Base-by-base conservation (phyloP, 2,797 vertebrate genomes). In the Danio kyathit region DNA sequence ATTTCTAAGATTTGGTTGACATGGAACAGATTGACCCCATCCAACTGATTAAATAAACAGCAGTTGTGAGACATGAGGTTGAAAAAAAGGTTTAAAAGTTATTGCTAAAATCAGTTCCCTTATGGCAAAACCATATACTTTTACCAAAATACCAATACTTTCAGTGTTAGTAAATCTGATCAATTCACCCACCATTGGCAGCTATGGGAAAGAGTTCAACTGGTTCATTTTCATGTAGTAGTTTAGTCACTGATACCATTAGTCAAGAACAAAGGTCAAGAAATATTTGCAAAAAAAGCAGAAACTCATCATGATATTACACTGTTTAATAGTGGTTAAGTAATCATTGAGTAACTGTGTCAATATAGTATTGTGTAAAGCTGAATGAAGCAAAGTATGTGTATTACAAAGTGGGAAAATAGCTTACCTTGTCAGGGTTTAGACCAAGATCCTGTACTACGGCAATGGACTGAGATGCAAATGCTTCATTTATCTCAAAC, bases 401-500 rank as follows among this genome's bases (percentile, higher is more conserved):
- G n/a, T 29, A 29, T 29, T 14, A 40, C 21, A 16, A 65, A 21
- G 56, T 38, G 52, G 65, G 84, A 11, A 44, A 56, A 64, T 12
- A 0, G 83, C 49, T 6, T 88, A 98, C 97, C 95, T 99, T 99
- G 44, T 97, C 95, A 12, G 74, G 88, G 74, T 94, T 95, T 65
- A 99, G 70, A 82, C 96, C 94, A 1, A 99, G 93, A 79, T 99
- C 97, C 90, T 94, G 96, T 14, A 92, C 82, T 86, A 99, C 93
- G 72, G 95, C 97, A 16, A 94, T 5, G 13, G 96, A 94, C 21
- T 97, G 72, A 0, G 95, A 95, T 74, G 98, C 96, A 83, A 97
- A 99, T 0, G 98, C 97, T 90, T 99, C 98, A 4, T 99, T 99
- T 85, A 99, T 95, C 94, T 99, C 98, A 91, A 96, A 99, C 11